Base-by-base conservation (phyloP, 1,140 invertebrate genomes). In the Lepidurus packardi region DNA sequence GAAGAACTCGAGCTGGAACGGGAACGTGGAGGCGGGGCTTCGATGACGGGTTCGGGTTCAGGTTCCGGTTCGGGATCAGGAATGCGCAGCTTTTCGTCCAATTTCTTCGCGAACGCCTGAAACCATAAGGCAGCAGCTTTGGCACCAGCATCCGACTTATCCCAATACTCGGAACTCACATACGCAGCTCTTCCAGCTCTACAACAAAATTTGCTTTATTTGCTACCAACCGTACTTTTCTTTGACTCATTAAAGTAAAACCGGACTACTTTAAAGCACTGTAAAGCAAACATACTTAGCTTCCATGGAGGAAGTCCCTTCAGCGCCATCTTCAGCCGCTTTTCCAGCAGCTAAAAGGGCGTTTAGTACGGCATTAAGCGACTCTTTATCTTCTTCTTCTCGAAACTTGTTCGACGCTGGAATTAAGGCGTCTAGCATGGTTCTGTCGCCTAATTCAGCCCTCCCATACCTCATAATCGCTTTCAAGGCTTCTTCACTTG, bases 381-480 rank as follows among this genome's bases (percentile, higher is more conserved):
- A 65, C 78, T 78, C 83, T 78, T 73, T 80, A 25, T 43, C 80
- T 77, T 81, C 73, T 3, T 73, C 80, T 73, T 84, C 83, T 7
- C 84, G 43, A 21, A 77, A 84, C 43, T 76, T 77, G 53, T 80
- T 73, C 73, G 83, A 78, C 13, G 85, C 86, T 25, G 85, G 81
- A 77, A 83, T 77, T 53, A 90, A 83, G 76, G 86, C 84, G 83
- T 88, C 87, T 81, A 88, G 85, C 91, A 94, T 91, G 45, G 93
- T 93, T 82, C 93, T 87, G 82, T 94, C 91, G 1, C 93, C 92
- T 10, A 89, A 85, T 80, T 88, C 87, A 0, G 92, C 92, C 79
- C 90, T 89, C 16, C 92, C 91, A 83, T 94, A 93, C 81, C 90
- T 91, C 77, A 87, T 86, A 8, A 93, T 87, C 0, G 88, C 87